A percentile compares a stretch with the other conserved stretches of the same genome.
These are phyloP conservation scores for Hymenopus coronatus DNA, from an alignment of 2,888 invertebrate species.

Conservation along the genomic window DNA sequence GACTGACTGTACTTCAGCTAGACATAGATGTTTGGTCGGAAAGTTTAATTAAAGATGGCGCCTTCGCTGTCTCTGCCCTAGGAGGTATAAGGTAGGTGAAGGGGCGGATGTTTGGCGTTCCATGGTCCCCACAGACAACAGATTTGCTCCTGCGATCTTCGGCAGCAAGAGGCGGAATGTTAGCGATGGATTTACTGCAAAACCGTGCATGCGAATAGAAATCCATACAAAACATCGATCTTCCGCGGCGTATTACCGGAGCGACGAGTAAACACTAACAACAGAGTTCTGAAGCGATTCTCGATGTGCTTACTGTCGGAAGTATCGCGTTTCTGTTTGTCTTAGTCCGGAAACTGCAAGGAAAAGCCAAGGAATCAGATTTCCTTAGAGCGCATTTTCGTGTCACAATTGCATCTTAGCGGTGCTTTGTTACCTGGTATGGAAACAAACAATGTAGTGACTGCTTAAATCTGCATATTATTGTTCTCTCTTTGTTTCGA, in stretches of 20 bases:
- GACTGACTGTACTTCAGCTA: not conserved
- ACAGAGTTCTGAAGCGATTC: not conserved
- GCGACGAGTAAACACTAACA: not conserved
- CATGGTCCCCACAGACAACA: not conserved
- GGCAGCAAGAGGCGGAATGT: not conserved
- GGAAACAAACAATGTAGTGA: too few species aligned
- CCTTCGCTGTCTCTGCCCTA: not conserved
- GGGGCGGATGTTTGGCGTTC: not conserved
- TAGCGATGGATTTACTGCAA: not conserved
- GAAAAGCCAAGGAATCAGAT: not conserved
- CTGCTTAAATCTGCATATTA: too few species aligned
- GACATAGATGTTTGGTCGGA: not conserved
- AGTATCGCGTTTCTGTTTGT: not conserved
- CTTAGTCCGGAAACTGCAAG: not conserved
- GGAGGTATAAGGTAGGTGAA: not conserved
- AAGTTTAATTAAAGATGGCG: not conserved
- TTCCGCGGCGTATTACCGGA: not conserved
- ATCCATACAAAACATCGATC: not conserved
- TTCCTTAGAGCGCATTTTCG: not conserved
- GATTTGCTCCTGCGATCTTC: not conserved
- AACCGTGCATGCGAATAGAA: not conserved
- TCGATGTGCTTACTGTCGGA: not conserved
- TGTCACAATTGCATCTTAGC: not conserved
- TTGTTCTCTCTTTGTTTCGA: too few species aligned
- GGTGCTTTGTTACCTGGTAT: too few species aligned